These are phyloP conservation scores for Rotaria magnacalcarata DNA, from an alignment of 2,888 invertebrate genomes.

Conservation along the genomic window DNA sequence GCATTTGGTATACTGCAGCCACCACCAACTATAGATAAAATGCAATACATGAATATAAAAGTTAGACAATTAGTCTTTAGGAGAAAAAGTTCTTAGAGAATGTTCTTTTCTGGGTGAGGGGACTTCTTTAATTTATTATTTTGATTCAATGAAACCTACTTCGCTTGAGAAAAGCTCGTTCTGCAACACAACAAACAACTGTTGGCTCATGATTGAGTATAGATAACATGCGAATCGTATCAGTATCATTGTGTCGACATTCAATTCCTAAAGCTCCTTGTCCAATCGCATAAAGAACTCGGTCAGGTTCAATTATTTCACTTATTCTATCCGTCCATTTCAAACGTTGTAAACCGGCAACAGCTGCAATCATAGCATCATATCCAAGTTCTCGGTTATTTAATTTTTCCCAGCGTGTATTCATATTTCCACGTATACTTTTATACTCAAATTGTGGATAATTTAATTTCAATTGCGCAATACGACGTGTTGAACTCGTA, in stretches of 20 bases:
- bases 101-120: no score
- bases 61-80: no score
- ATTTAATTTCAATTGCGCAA: constrained; percentile 77
- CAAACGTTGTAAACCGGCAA: constrained; percentile 82
- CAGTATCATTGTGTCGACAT: constrained; percentile 72
- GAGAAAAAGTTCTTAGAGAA: no score
- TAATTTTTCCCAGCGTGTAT: constrained; percentile 81
- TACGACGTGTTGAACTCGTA: constrained; percentile 83
- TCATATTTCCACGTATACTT: constrained; percentile 81
- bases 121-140: neutral
- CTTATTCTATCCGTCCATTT: constrained; percentile 74
- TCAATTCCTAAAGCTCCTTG: constrained; percentile 92
- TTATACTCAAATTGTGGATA: constrained; percentile 73
- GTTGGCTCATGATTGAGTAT: constrained; percentile 41
- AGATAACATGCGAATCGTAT: constrained; percentile 52
- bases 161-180: constrained; percentile 42
- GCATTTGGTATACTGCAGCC: constrained; percentile 45
- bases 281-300: constrained; percentile 72
- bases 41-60: no score
- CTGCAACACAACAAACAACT: constrained; percentile 42
- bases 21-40: constrained; percentile 36
- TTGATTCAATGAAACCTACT: neutral
- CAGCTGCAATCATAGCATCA: constrained; percentile 78
- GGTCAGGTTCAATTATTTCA: constrained; percentile 38
- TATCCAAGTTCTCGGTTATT: constrained; percentile 61